These are phyloP conservation scores for Lasiurus cinereus DNA, from an alignment of 2,113 vertebrate species.

Conservation along the genomic window DNA sequence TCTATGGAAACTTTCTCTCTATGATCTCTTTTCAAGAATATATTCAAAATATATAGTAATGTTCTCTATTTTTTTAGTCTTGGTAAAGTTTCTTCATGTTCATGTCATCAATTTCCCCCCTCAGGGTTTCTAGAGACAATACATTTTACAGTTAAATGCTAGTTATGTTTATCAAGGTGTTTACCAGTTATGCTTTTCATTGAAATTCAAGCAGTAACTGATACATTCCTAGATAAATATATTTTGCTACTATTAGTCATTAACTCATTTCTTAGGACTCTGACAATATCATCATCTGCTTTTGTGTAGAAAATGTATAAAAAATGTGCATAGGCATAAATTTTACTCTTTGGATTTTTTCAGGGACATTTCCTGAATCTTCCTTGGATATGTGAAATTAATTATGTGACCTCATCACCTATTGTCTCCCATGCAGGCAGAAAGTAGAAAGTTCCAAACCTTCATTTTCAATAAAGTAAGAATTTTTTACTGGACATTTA, in stretches of 20 bases:
- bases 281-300: background rate
- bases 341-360: constrained; percentile 6
- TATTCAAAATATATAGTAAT: constrained; percentile 66
- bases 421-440: background rate
- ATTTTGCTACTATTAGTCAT: constrained; percentile 1
- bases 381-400: background rate
- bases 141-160: constrained; percentile 58
- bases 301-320: constrained; percentile 18
- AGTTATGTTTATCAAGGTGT: constrained; percentile 19
- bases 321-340: background rate
- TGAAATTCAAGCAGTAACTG: constrained; percentile 9
- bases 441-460: background rate
- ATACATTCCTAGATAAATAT: constrained; percentile 4
- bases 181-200: background rate
- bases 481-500: background rate
- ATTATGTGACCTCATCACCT: background rate
- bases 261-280: constrained; percentile 17
- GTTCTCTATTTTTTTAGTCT: constrained; percentile 69
- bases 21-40: constrained; percentile 73
- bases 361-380: background rate
- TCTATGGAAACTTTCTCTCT: constrained; percentile 68
- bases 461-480: background rate
- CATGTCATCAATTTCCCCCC: constrained; percentile 31
- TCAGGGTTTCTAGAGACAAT: constrained; percentile 52
- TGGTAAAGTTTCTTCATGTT: constrained; percentile 61